Evolutionary conservation across 1,140 invertebrate genomes (phyloP).

Genomic region (Penaeus japonicus): DNA sequence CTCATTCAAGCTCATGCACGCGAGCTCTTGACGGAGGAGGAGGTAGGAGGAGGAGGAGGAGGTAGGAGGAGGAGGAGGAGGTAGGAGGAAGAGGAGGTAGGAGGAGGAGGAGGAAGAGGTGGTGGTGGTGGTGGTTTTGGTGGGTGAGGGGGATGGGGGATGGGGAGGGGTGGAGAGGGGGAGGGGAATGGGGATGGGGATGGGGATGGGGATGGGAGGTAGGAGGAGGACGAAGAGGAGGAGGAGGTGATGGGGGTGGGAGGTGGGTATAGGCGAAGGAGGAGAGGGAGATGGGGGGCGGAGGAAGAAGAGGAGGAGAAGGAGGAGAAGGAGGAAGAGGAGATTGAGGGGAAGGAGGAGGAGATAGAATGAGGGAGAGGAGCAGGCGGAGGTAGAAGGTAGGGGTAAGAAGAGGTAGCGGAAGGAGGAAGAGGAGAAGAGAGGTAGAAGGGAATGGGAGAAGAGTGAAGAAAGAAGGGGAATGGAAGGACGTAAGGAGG

Average conservation of each 20-base stretch:
- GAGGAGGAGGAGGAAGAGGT: too few relatives aligned
- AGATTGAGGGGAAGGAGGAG: too few relatives aligned
- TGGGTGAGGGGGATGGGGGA: not conserved
- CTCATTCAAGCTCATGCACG: slow-evolving; percentile 35
- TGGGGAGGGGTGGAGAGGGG: not conserved
- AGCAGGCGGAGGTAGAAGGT: too few relatives aligned
- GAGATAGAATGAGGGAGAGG: too few relatives aligned
- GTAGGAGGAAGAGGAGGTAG: not conserved
- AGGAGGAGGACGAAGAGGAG: not conserved
- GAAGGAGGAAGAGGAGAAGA: not conserved
- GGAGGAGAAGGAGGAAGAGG: too few relatives aligned
- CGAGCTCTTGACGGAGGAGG: not conserved
- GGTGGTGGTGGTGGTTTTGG: not conserved
- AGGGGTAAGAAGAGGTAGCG: too few relatives aligned
- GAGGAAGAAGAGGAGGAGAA: too few relatives aligned
- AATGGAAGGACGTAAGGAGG: not conserved
- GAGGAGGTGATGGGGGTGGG: not conserved
- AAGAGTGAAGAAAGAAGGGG: not conserved
- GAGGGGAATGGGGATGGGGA: not conserved
- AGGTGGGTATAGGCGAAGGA: not conserved
- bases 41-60: not conserved
- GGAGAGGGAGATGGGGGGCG: too few relatives aligned
- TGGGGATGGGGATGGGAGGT: not conserved
- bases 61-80: not conserved
- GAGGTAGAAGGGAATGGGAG: not conserved